A percentile compares a stretch with the other conserved stretches of the same genome.
phyloP scores from a whole-genome alignment of 2,888 invertebrate genomes.

The Acrocyrtus sp. region DNA sequence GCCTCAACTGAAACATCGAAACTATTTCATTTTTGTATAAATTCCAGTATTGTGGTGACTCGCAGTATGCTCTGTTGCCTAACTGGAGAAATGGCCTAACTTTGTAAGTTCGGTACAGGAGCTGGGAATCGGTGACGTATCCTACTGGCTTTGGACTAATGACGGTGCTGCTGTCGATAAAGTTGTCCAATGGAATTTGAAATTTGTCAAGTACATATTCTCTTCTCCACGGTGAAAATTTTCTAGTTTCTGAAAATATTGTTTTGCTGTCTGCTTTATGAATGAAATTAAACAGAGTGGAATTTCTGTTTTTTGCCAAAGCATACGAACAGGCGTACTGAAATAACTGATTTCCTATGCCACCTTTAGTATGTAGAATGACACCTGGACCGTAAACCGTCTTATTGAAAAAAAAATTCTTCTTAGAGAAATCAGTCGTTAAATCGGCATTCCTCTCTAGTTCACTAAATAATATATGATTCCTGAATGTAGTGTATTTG shows the following conservation, averaged over 20 bases:
- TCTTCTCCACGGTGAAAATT: not conserved
- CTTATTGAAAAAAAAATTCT: too few species aligned
- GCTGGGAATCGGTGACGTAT: not conserved
- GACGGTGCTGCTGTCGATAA: not conserved
- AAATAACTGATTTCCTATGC: slow-evolving; percentile 21
- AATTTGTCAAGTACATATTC: not conserved
- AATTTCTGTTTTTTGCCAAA: not conserved
- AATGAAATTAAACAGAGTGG: not conserved
- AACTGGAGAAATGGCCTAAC: not conserved
- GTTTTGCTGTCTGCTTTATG: too few species aligned
- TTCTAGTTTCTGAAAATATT: not conserved
- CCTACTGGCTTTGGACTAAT: not conserved
- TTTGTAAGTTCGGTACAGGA: not conserved
- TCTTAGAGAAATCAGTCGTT: too few species aligned
- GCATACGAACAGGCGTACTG: slow-evolving; percentile 11
- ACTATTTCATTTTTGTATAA: not conserved
- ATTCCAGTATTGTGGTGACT: not conserved
- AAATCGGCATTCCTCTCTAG: too few species aligned
- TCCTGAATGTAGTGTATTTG: too few species aligned
- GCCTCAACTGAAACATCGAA: too few species aligned
- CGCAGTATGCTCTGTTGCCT: not conserved
- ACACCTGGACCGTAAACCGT: too few species aligned
- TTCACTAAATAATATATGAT: too few species aligned
- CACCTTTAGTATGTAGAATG: not conserved
- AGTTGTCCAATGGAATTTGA: not conserved